phyloP scores from a whole-genome alignment of 2,113 vertebrate genomes.

The Himantopus leucocephalus region DNA sequence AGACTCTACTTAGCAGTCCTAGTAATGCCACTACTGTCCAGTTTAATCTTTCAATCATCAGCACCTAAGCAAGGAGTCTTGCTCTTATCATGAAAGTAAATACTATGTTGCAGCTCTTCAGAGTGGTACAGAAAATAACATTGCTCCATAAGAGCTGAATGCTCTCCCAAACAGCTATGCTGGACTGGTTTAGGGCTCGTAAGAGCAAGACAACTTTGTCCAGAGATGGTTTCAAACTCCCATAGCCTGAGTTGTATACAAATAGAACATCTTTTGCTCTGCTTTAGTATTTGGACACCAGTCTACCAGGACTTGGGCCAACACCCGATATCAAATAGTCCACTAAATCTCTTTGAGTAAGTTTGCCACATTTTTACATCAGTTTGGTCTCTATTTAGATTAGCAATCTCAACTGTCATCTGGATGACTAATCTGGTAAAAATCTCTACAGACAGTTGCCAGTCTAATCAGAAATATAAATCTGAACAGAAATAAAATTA shows the following conservation, averaged over 20 bases:
- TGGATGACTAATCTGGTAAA: not conserved
- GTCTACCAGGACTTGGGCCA: not conserved
- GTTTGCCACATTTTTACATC: not conserved
- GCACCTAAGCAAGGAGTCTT: not conserved
- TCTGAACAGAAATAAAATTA: not conserved
- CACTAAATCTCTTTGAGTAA: not conserved
- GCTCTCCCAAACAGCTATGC: not conserved
- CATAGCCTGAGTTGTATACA: not conserved
- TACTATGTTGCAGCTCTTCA: not conserved
- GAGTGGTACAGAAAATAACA: not conserved
- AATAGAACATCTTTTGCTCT: not conserved
- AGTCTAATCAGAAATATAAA: not conserved
- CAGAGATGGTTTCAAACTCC: not conserved
- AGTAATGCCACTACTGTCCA: not conserved
- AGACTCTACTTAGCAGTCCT: not conserved
- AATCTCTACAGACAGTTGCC: not conserved
- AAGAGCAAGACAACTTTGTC: not conserved
- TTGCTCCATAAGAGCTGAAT: rapidly evolving
- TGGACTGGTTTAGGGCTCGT: not conserved
- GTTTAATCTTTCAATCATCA: not conserved
- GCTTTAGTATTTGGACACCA: not conserved
- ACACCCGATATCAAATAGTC: not conserved
- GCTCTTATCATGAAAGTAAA: not conserved
- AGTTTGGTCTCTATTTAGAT: not conserved
- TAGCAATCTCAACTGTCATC: not conserved